Evolutionary conservation across 1,140 invertebrate species (phyloP).

Genomic region (Papilio aristodemus): DNA sequence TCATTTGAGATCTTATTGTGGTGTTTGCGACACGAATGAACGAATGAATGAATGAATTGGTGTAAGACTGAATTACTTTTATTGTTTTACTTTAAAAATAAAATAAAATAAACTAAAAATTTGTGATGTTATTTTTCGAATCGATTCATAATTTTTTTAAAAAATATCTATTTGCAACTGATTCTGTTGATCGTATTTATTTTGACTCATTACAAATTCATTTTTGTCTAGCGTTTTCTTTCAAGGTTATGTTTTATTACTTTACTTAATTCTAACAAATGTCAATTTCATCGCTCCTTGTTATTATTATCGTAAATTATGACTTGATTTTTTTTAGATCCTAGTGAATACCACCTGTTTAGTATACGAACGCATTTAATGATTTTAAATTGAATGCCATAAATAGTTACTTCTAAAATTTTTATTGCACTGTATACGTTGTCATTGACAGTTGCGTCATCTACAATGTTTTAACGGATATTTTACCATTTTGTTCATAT

Average conservation of each 20-base stretch:
- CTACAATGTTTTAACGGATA: neutral
- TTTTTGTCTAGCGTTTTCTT: neutral
- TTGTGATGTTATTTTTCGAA: conserved; percentile 18
- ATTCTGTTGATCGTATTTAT: neutral
- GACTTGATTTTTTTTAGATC: neutral
- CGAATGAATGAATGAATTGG: conserved; percentile 25
- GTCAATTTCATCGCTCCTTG: neutral
- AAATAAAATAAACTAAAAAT: conserved; percentile 16
- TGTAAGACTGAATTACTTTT: conserved; percentile 32
- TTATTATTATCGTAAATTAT: conserved; percentile 2
- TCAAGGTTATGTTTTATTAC: neutral
- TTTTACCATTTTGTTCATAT: neutral
- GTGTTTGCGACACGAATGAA: conserved; percentile 16
- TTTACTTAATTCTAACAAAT: neutral
- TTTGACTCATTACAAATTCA: neutral
- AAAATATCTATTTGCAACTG: neutral
- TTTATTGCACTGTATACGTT: neutral
- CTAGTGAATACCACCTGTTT: no score
- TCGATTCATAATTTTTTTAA: conserved; percentile 11
- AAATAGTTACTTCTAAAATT: neutral
- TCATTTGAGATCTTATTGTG: conserved; percentile 19
- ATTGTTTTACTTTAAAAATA: conserved; percentile 1
- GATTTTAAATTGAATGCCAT: neutral
- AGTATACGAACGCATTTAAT: no score
- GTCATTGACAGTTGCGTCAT: neutral